Base-by-base conservation (phyloP, 2,888 invertebrate genomes). In the Cylloceria caligata region DNA sequence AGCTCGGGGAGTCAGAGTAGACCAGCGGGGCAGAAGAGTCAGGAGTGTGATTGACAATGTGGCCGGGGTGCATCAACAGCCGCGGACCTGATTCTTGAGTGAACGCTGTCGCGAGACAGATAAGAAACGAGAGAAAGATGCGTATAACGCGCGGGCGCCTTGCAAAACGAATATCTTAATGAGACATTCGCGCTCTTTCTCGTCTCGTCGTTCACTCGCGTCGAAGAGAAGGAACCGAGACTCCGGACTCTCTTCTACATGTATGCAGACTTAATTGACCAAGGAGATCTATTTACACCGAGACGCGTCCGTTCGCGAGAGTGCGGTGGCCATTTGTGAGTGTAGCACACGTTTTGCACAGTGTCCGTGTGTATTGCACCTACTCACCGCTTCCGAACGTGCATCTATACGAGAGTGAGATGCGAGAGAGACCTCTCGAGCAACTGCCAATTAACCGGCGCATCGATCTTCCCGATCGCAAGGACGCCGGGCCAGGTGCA, bases 21-120 rank as follows among this genome's bases (percentile, higher is more conserved):
- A 84, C 83, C 83, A 81, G 71, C 64, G 74, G 84, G 67, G 74
- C 55, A 49, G 68, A 75, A 52, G 74, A 73, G 84, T 52, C 67
- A 62, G 75, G 80, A 80, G 86, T 86, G 90, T 92, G 92, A 92
- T 92, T 92, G 92, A 92, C 92, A 92, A 91, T 88, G 87, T 88
- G 88, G 84, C 88, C 87, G 85, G 87, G 39, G 24, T 86, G 87
- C 86, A 83, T 83, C 87, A 87, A 86, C 52, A 62, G 67, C 57
- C 39, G 19, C 87, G 85, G 88, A 86, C 87, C 88, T 89, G 92
- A 92, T 92, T 87, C 90, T 89, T 92, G 92, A 92, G 90, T 92
- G 92, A 92, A 87, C 87, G 92, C 92, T 92, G 92, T 92, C 92
- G 89, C 89, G 86, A 86, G 82, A 67, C 87, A 90, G 92, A 92